Evolutionary conservation across 1,140 invertebrate species (phyloP).

Genomic region (Bombus pyrosoma): DNA sequence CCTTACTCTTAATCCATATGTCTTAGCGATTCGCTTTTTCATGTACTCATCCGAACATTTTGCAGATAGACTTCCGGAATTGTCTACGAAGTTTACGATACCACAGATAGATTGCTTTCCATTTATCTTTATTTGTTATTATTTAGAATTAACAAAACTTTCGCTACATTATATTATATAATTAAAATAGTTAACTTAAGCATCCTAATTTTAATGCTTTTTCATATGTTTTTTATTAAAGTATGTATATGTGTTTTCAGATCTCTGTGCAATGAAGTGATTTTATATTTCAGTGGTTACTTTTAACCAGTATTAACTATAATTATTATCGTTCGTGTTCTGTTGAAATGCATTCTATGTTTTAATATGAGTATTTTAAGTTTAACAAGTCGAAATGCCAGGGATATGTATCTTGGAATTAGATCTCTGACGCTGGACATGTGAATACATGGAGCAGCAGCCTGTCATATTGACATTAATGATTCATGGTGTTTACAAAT

Average conservation of each 20-base stretch:
- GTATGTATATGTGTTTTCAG: slow-evolving; percentile 57
- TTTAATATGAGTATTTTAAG: slow-evolving; percentile 59
- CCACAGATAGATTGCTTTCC: slow-evolving; percentile 53
- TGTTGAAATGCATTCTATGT: slow-evolving; percentile 56
- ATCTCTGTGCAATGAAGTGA: slow-evolving; percentile 54
- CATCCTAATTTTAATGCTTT: slow-evolving; percentile 65
- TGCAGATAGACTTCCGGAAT: slow-evolving; percentile 53
- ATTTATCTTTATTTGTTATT: slow-evolving; percentile 65
- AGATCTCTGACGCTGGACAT: slow-evolving; percentile 21
- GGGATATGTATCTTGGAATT: slow-evolving; percentile 6
- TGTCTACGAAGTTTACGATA: slow-evolving; percentile 38
- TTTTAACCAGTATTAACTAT: slow-evolving; percentile 58
- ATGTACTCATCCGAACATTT: slow-evolving; percentile 45
- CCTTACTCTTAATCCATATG: slow-evolving; percentile 51
- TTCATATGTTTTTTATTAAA: slow-evolving; percentile 60
- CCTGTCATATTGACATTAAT: slow-evolving; percentile 10
- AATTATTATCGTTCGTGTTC: slow-evolving; percentile 58
- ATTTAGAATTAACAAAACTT: slow-evolving; percentile 59
- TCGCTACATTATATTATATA: slow-evolving; percentile 49
- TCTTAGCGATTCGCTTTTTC: slow-evolving; percentile 59
- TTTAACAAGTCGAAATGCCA: slow-evolving; percentile 33
- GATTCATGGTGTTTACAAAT: slow-evolving; percentile 6
- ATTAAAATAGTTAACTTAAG: slow-evolving; percentile 48
- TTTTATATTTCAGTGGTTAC: slow-evolving; percentile 60
- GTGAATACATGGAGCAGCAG: slow-evolving; percentile 13